Percentiles rank a stretch among this genome's conserved stretches.
Conservation (phyloP, 2,797 vertebrate genomes). For the Gallinago stenura region DNA sequence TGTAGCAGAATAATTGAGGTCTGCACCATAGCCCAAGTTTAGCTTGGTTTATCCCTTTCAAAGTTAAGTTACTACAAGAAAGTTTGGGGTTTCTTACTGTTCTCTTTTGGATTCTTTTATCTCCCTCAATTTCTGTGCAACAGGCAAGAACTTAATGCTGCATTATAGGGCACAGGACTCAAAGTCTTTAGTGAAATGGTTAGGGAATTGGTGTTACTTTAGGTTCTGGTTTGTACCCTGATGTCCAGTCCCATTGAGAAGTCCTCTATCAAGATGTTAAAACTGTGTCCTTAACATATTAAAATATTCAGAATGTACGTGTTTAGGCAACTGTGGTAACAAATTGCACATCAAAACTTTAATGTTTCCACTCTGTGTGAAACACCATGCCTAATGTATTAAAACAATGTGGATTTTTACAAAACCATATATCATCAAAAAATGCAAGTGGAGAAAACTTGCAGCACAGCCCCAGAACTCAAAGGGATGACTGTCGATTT, state of each 20-base stretch:
- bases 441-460: neutral
- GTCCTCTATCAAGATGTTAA: neutral
- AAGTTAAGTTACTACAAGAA: neutral
- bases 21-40: neutral
- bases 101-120: neutral
- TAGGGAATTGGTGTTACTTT: neutral
- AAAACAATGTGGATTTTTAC: neutral
- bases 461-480: neutral
- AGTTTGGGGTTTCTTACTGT: rapidly evolving
- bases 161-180: neutral
- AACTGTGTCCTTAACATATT: neutral
- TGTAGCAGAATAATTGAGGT: neutral
- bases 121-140: neutral
- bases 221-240: neutral
- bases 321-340: neutral
- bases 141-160: neutral
- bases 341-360: neutral
- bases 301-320: neutral
- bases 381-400: neutral
- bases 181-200: neutral
- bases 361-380: neutral
- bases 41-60: neutral
- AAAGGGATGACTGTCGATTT: neutral
- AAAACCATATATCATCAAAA: neutral
- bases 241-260: neutral